Conservation (phyloP, 2,888 invertebrate species). For the Apocheima hispidaria region DNA sequence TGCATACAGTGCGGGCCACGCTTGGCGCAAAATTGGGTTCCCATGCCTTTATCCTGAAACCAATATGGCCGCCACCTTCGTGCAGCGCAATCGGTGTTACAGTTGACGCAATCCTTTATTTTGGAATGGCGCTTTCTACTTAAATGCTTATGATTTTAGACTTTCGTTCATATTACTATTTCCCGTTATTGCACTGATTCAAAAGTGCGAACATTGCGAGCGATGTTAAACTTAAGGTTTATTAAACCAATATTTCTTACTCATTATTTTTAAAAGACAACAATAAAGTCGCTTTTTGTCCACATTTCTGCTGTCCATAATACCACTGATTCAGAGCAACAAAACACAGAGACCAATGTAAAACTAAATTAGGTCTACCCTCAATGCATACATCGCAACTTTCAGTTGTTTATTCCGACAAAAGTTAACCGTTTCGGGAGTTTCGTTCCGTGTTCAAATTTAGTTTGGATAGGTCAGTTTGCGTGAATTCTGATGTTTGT, state of each 20-base stretch:
- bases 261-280: neutral
- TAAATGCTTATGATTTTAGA: neutral
- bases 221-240: neutral
- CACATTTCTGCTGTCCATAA: constrained; percentile 1
- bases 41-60: constrained; percentile 57
- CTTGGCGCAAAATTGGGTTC: constrained; percentile 61
- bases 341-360: constrained; percentile 37
- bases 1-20: constrained; percentile 59
- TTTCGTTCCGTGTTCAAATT: constrained; percentile 30
- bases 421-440: constrained; percentile 33
- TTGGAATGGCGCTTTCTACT: neutral
- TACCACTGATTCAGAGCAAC: constrained; percentile 3
- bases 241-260: neutral
- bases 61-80: constrained; percentile 56
- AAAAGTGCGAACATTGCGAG: neutral
- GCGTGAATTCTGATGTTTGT: constrained; percentile 35
- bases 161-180: neutral
- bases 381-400: constrained; percentile 37
- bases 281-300: neutral
- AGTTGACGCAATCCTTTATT: constrained; percentile 30
- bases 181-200: neutral
- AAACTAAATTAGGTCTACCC: constrained; percentile 49
- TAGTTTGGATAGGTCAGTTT: constrained; percentile 40
- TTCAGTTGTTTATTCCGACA: constrained; percentile 29
- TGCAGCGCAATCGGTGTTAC: constrained; percentile 12